Percentiles rank a stretch among this genome's conserved stretches.
phyloP scores from a whole-genome alignment of 1,140 invertebrate species.

The Pseudachorutes palmiensis region DNA sequence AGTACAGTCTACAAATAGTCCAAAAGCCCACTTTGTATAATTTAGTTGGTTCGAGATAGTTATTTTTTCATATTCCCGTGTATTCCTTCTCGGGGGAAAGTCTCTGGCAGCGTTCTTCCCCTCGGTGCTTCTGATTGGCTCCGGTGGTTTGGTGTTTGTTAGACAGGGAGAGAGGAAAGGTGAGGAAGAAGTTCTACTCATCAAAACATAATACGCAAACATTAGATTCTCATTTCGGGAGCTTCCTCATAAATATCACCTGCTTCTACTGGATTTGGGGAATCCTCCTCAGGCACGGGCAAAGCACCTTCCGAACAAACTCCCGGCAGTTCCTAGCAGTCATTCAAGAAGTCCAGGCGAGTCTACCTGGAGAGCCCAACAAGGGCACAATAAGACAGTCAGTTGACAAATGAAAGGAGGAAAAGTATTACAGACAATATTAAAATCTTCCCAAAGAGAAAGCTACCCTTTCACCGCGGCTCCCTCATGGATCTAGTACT shows the following conservation, averaged over 20 bases:
- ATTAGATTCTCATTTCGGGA: conserved; percentile 5
- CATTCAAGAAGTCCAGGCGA: background rate
- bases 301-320: background rate
- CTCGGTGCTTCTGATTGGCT: background rate
- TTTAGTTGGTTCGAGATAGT: background rate
- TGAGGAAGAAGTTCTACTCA: background rate
- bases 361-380: background rate
- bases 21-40: background rate
- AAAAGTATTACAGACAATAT: background rate
- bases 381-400: background rate
- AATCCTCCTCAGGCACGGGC: background rate
- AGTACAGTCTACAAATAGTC: background rate
- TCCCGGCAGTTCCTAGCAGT: background rate
- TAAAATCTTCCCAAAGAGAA: background rate
- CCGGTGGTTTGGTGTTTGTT: background rate
- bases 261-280: conserved; percentile 1
- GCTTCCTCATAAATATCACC: conserved; percentile 10
- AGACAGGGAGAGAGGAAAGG: background rate
- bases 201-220: conserved; percentile 7
- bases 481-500: conserved; percentile 19
- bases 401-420: background rate
- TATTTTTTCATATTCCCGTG: background rate
- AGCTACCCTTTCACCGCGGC: background rate
- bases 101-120: background rate
- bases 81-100: background rate